phyloP scores from a whole-genome alignment of 1,140 invertebrate species.

The Sminthurides bifidus region DNA sequence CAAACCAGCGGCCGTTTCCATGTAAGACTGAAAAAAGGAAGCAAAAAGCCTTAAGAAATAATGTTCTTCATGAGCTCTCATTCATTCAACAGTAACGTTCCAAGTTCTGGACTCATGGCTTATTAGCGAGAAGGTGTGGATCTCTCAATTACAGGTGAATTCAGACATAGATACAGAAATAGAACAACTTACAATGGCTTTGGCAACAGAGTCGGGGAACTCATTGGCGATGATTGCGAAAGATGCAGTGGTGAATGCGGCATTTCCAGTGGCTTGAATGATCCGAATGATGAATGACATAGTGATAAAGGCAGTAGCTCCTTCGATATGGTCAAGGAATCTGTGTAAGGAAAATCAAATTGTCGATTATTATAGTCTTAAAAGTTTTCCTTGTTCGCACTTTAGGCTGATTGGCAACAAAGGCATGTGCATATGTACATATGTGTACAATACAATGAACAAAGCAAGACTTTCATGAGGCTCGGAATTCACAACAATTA shows the following conservation, averaged over 20 bases:
- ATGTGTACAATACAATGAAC: not conserved
- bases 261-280: slow-evolving; percentile 46
- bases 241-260: slow-evolving; percentile 46
- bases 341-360: slow-evolving; percentile 36
- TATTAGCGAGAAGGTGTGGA: no score
- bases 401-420: no score
- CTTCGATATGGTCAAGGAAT: slow-evolving; percentile 41
- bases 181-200: slow-evolving; percentile 41
- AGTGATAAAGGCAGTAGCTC: slow-evolving; percentile 42
- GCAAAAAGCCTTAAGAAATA: not conserved
- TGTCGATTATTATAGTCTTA: not conserved
- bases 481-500: slow-evolving; percentile 3
- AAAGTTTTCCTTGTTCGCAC: not conserved
- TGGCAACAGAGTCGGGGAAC: slow-evolving; percentile 54
- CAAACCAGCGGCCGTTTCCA: slow-evolving; percentile 81
- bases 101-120: no score
- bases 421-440: slow-evolving; percentile 30
- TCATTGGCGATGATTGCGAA: slow-evolving; percentile 45
- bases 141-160: not conserved
- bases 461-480: not conserved
- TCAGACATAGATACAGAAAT: not conserved
- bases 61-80: not conserved
- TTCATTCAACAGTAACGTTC: no score
- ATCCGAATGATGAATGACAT: slow-evolving; percentile 45
- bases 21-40: slow-evolving; percentile 47